Conservation (phyloP, 2,113 vertebrate species). For the Dascyllus trimaculatus region DNA sequence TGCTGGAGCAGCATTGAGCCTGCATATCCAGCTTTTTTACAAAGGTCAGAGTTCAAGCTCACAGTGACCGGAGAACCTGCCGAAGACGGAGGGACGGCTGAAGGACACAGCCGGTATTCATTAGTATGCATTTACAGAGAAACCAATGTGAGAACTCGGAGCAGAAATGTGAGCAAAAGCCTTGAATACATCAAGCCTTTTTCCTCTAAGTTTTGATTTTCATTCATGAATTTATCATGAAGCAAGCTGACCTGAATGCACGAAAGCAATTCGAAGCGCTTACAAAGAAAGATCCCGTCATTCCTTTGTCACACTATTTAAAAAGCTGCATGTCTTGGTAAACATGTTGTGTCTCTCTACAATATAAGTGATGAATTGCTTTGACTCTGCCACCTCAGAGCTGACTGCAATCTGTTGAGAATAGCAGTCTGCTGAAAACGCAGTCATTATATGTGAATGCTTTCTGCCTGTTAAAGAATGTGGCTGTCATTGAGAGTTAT, state of each 20-base stretch:
- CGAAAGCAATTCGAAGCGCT: constrained; percentile 5
- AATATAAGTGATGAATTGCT: constrained; percentile 33
- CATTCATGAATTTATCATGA: constrained; percentile 66
- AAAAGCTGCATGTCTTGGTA: too few species aligned
- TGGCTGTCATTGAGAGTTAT: constrained; percentile 29
- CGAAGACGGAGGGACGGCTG: constrained; percentile 18
- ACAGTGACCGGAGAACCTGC: background rate
- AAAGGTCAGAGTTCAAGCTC: constrained; percentile 8
- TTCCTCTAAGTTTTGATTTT: constrained; percentile 46
- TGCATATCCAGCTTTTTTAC: constrained; percentile 3
- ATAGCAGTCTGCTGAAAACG: constrained; percentile 23
- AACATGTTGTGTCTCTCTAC: background rate
- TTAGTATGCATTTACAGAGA: constrained; percentile 35
- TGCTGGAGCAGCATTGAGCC: background rate
- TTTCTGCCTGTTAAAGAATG: constrained; percentile 22
- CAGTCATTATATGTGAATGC: constrained; percentile 34
- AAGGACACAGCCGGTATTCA: constrained; percentile 28
- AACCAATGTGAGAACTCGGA: background rate
- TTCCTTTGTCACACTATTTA: background rate
- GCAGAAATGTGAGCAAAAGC: constrained; percentile 19
- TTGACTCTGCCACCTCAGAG: constrained; percentile 11
- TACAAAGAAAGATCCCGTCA: constrained; percentile 25
- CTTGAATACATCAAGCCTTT: constrained; percentile 42
- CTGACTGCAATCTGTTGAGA: constrained; percentile 31
- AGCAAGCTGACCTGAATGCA: constrained; percentile 51